These are phyloP conservation scores for Frankliniella fusca DNA, from an alignment of 2,888 invertebrate species.

Conservation along the genomic window DNA sequence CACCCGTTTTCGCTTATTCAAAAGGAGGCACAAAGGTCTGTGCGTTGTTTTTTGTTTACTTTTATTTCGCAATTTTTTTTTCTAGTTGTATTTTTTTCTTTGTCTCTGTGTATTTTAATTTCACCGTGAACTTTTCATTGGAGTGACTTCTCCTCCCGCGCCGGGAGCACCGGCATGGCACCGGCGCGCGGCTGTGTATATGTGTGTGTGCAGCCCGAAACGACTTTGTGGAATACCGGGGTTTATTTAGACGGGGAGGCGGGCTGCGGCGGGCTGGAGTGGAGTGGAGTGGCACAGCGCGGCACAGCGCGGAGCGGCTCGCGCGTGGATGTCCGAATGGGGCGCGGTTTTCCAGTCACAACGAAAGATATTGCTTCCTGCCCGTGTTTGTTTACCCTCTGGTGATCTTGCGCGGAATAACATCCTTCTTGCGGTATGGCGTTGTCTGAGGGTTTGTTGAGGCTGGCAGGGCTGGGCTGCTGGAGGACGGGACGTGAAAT, in stretches of 20 bases:
- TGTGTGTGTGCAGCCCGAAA: background rate
- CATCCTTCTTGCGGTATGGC: background rate
- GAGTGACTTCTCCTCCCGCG: too few species aligned
- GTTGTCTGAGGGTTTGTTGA: background rate
- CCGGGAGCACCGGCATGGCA: too few species aligned
- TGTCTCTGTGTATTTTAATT: too few species aligned
- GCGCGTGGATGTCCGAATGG: slow-evolving; percentile 34
- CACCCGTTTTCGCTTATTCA: background rate
- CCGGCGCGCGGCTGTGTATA: background rate
- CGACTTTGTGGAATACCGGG: slow-evolving; percentile 50
- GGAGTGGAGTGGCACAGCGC: slow-evolving; percentile 41
- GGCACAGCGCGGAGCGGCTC: slow-evolving; percentile 37
- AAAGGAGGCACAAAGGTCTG: too few species aligned
- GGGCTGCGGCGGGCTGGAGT: slow-evolving; percentile 41
- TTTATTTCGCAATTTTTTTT: too few species aligned
- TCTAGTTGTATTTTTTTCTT: too few species aligned
- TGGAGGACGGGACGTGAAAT: slow-evolving; percentile 28
- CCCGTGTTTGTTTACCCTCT: background rate
- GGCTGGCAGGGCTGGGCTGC: slow-evolving; percentile 25
- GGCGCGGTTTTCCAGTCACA: slow-evolving; percentile 40
- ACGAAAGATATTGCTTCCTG: background rate
- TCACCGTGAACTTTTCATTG: too few species aligned
- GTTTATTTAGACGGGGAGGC: slow-evolving; percentile 50
- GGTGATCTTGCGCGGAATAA: background rate
- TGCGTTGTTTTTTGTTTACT: too few species aligned